A percentile compares a stretch with the other conserved stretches of the same genome.
These are phyloP conservation scores for Tenrec ecaudatus DNA, from an alignment of 2,113 vertebrate species.

Conservation along the genomic window DNA sequence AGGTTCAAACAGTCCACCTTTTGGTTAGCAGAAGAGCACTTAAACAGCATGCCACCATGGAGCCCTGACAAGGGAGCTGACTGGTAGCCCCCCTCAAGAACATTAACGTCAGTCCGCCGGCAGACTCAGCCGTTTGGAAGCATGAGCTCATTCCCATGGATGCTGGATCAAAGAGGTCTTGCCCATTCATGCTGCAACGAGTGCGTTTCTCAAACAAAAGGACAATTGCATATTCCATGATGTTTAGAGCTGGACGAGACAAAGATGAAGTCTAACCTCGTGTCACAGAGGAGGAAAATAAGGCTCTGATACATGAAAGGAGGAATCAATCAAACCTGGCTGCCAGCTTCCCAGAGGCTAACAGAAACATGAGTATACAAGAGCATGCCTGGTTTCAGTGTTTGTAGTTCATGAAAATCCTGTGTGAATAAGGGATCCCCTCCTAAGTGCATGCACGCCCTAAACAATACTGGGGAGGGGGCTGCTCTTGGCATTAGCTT, in stretches of 20 bases:
- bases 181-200: conserved; percentile 1
- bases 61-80: background rate
- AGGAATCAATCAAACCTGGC: background rate
- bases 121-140: conserved; percentile 8
- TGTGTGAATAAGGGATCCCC: background rate
- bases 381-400: background rate
- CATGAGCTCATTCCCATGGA: conserved; percentile 26
- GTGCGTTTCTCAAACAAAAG: conserved; percentile 45
- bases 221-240: conserved; percentile 50
- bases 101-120: background rate
- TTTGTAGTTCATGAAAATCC: background rate
- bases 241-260: background rate
- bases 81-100: background rate
- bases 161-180: conserved; percentile 45
- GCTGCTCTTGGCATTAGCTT: background rate
- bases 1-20: background rate
- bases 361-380: background rate
- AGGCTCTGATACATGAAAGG: background rate
- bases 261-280: background rate
- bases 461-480: background rate
- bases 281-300: conserved; percentile 23
- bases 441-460: background rate
- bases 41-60: background rate
- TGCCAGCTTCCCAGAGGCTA: background rate
- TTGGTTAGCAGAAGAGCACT: background rate